phyloP scores from a whole-genome alignment of 2,888 invertebrate species.

The Cerastoderma edule region DNA sequence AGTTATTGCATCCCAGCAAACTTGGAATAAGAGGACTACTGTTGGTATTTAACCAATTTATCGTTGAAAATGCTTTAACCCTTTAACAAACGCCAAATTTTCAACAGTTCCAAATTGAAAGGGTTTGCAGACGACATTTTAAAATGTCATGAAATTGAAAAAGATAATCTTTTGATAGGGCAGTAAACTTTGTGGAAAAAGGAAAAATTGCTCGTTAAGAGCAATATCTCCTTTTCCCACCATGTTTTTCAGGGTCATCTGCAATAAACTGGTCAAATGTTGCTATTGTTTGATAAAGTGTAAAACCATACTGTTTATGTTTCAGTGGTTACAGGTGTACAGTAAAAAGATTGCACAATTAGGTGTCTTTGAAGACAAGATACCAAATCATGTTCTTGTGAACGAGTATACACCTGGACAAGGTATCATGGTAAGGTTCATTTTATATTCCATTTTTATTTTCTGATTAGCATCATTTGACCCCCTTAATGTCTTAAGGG shows the following conservation, averaged over 20 bases:
- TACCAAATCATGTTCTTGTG: constrained; percentile 96
- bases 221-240: constrained; percentile 7
- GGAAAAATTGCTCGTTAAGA: background rate
- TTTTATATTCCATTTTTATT: too few relatives aligned
- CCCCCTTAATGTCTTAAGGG: too few relatives aligned
- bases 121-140: too few relatives aligned
- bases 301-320: constrained; percentile 15
- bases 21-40: too few relatives aligned
- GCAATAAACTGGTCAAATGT: background rate
- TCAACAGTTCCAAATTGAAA: too few relatives aligned
- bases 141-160: too few relatives aligned
- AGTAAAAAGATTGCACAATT: constrained; percentile 89
- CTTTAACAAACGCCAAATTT: too few relatives aligned
- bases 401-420: constrained; percentile 97
- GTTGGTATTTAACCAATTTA: too few relatives aligned
- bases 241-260: background rate
- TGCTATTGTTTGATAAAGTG: background rate
- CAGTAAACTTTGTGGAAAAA: constrained; percentile 6
- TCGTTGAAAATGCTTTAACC: too few relatives aligned
- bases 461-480: too few relatives aligned
- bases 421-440: constrained; percentile 94
- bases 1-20: too few relatives aligned
- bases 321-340: constrained; percentile 90
- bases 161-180: background rate
- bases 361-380: constrained; percentile 89